Evolutionary conservation across 2,888 invertebrate species (phyloP).

Genomic region (Apamea crenata): DNA sequence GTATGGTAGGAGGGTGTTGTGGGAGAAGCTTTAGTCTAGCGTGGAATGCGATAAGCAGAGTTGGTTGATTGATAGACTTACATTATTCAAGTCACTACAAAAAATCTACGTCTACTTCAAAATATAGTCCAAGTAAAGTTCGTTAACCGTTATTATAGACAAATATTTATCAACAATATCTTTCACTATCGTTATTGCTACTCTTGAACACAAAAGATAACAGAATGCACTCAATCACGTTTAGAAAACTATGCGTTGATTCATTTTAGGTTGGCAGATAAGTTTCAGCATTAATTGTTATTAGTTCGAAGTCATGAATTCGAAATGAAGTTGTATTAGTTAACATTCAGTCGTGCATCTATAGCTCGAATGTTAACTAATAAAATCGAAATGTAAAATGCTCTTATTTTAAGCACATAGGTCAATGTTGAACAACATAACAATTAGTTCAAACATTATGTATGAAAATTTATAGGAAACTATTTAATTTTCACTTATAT

Average conservation of each 20-base stretch:
- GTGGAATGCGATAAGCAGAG: too few species aligned
- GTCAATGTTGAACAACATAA: background rate
- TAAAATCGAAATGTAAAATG: background rate
- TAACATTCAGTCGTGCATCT: background rate
- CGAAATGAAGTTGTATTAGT: background rate
- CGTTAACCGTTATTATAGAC: background rate
- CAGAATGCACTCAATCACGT: background rate
- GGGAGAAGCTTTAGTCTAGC: too few species aligned
- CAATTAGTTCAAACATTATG: background rate
- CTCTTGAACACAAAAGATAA: background rate
- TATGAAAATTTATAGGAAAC: background rate
- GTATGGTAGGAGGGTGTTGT: too few species aligned
- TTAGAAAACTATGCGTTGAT: background rate
- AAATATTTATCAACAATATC: slow-evolving; percentile 18
- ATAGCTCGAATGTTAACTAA: background rate
- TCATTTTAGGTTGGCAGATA: background rate
- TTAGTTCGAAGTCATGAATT: background rate
- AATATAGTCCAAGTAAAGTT: slow-evolving; percentile 21
- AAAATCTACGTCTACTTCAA: background rate
- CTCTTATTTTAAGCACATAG: background rate
- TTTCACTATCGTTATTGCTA: background rate
- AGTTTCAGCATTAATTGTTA: background rate
- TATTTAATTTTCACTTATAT: background rate
- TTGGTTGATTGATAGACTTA: background rate
- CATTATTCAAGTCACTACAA: background rate